These are phyloP conservation scores for Rhyacophila evoluta DNA, from an alignment of 2,888 invertebrate species.

Conservation along the genomic window DNA sequence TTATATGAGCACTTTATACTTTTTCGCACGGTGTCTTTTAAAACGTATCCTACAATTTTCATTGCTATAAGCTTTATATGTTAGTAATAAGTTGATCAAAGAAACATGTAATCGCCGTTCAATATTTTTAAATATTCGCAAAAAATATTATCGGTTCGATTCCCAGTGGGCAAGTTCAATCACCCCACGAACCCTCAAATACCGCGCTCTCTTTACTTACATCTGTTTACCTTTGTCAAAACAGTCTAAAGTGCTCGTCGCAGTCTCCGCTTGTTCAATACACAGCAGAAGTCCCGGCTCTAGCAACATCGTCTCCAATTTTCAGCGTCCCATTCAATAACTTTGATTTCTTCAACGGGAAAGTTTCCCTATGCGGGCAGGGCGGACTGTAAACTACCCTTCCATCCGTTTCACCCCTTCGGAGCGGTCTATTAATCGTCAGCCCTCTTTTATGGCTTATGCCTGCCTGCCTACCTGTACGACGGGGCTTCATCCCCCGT, in stretches of 20 bases:
- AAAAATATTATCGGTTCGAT: background rate
- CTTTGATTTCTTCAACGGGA: slow-evolving; percentile 40
- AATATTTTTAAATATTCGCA: too few relatives aligned
- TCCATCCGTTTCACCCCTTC: slow-evolving; percentile 14
- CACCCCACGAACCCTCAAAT: background rate
- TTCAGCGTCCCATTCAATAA: slow-evolving; percentile 42
- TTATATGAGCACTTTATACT: too few relatives aligned
- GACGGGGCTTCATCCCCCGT: slow-evolving; percentile 20
- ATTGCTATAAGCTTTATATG: too few relatives aligned
- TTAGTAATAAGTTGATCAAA: too few relatives aligned
- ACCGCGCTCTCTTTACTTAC: slow-evolving; percentile 23
- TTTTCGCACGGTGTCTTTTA: too few relatives aligned
- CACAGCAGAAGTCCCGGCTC: background rate
- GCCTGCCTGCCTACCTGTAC: slow-evolving; percentile 17
- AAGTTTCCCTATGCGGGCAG: slow-evolving; percentile 28
- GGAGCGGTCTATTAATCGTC: slow-evolving; percentile 40
- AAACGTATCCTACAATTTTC: too few relatives aligned
- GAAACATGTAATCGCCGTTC: too few relatives aligned
- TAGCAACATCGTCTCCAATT: slow-evolving; percentile 34
- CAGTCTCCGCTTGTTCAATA: slow-evolving; percentile 27
- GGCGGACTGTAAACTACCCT: background rate
- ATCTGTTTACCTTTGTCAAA: slow-evolving; percentile 43
- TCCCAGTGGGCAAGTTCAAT: background rate
- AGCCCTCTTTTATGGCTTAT: slow-evolving; percentile 26
- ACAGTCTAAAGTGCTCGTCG: slow-evolving; percentile 32